phyloP scores from a whole-genome alignment of 2,888 invertebrate species.

The Entomobrya multifasciata region DNA sequence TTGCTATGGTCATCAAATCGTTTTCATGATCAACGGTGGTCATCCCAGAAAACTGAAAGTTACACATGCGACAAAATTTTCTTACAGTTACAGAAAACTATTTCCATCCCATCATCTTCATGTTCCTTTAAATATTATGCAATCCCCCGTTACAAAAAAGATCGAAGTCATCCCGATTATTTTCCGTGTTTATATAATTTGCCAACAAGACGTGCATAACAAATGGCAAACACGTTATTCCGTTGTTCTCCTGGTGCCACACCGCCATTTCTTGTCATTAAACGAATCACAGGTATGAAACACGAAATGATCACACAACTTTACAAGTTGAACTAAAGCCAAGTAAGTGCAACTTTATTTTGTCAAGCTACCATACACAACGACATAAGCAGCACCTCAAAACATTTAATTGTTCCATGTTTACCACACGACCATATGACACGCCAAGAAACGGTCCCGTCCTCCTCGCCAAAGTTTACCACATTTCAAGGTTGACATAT shows the following conservation, averaged over 20 bases:
- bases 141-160: slow-evolving; percentile 44
- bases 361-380: background rate
- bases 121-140: background rate
- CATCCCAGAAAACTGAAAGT: background rate
- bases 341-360: slow-evolving; percentile 6
- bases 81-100: background rate
- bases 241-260: slow-evolving; percentile 40
- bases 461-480: slow-evolving; percentile 27
- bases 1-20: slow-evolving; percentile 6
- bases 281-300: slow-evolving; percentile 56
- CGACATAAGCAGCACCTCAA: slow-evolving; percentile 44
- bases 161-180: slow-evolving; percentile 31
- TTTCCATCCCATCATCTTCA: background rate
- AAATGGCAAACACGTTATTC: slow-evolving; percentile 62
- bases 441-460: slow-evolving; percentile 20
- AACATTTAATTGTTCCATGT: slow-evolving; percentile 47
- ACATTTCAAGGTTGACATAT: slow-evolving; percentile 66
- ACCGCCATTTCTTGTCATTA: slow-evolving; percentile 46
- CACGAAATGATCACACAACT: slow-evolving; percentile 41
- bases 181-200: slow-evolving; percentile 45
- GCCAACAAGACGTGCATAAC: slow-evolving; percentile 68
- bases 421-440: slow-evolving; percentile 37
- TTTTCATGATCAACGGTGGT: background rate
- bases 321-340: slow-evolving; percentile 41
- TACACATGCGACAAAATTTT: background rate